Conservation (phyloP, 1,140 invertebrate species). For the Bombus waltoni region DNA sequence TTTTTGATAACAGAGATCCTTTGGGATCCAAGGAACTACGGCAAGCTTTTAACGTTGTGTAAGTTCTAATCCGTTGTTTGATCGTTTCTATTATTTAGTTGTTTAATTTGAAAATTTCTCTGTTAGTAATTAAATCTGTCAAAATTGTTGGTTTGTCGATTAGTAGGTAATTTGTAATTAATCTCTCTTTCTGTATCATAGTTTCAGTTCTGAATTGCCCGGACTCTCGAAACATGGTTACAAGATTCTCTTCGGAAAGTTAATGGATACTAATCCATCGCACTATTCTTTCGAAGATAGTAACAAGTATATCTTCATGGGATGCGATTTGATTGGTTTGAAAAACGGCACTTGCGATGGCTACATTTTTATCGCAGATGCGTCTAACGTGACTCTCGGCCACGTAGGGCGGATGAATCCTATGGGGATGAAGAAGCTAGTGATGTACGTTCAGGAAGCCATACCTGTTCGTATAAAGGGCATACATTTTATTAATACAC, state of each 20-base stretch:
- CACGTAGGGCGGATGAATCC: conserved; percentile 51
- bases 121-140: background rate
- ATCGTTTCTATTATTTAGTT: background rate
- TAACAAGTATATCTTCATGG: conserved; percentile 51
- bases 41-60: conserved; percentile 80
- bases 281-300: conserved; percentile 25
- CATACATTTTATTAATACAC: conserved; percentile 86
- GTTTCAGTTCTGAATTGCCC: conserved; percentile 1
- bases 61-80: conserved; percentile 57
- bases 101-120: background rate
- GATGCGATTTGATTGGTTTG: conserved; percentile 37
- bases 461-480: conserved; percentile 85
- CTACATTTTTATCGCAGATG: conserved; percentile 45
- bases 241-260: conserved; percentile 30
- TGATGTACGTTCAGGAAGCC: conserved; percentile 77
- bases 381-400: conserved; percentile 35
- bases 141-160: too few relatives aligned
- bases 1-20: conserved; percentile 84
- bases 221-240: conserved; percentile 56
- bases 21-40: conserved; percentile 73
- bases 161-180: too few relatives aligned
- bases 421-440: conserved; percentile 31
- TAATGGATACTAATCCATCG: conserved; percentile 43
- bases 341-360: conserved; percentile 48
- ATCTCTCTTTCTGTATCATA: background rate